A percentile compares a stretch with the other conserved stretches of the same genome.
phyloP scores from a whole-genome alignment of 1,140 invertebrate species.

The Ladona fulva region DNA sequence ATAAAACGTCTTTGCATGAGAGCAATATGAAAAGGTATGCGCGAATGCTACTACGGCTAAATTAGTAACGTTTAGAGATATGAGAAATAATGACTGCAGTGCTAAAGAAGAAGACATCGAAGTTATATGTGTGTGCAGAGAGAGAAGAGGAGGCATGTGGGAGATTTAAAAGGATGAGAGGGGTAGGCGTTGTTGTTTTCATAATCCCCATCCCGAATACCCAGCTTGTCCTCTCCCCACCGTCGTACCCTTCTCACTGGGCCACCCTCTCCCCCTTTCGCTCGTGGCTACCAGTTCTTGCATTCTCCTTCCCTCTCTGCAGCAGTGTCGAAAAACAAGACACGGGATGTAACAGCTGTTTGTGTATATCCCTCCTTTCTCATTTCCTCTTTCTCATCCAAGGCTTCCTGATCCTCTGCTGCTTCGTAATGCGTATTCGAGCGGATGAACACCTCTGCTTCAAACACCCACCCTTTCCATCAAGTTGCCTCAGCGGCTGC shows the following conservation, averaged over 20 bases:
- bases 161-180: no score
- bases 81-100: no score
- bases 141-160: no score
- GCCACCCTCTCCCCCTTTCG: background rate
- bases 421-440: background rate
- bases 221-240: background rate
- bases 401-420: background rate
- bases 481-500: background rate
- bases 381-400: background rate
- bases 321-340: background rate
- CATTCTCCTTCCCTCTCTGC: background rate
- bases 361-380: background rate
- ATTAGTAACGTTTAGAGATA: no score
- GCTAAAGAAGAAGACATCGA: no score
- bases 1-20: no score
- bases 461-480: background rate
- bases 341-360: slow-evolving; percentile 7
- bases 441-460: background rate
- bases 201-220: background rate
- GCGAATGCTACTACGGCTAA: no score
- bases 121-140: no score
- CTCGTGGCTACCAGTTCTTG: background rate
- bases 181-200: no score
- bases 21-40: no score
- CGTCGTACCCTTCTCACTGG: background rate